Evolutionary conservation across 1,140 invertebrate species (phyloP).

Genomic region (Ceratosolen fusciceps): DNA sequence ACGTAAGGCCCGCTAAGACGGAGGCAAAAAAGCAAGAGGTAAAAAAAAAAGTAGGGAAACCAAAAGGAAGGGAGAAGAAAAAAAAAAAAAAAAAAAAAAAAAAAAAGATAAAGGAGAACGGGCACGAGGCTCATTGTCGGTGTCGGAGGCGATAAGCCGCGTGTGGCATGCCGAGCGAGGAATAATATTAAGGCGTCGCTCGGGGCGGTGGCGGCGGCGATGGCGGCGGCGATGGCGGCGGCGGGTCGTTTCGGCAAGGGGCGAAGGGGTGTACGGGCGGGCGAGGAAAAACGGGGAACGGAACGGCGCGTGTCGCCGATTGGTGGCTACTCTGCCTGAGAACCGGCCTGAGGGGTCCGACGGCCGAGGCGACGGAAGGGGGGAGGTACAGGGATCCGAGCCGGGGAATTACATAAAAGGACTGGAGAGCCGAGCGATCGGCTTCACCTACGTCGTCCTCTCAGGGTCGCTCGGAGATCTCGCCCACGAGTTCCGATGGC

Average conservation of each 20-base stretch:
- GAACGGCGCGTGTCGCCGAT: not conserved
- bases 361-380: too few species aligned
- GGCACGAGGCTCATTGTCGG: too few species aligned
- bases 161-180: not conserved
- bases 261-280: too few species aligned
- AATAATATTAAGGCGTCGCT: too few species aligned
- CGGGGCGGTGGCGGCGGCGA: not conserved
- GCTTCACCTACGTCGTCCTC: slow-evolving; percentile 60
- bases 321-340: not conserved
- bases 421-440: slow-evolving; percentile 56
- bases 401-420: slow-evolving; percentile 63
- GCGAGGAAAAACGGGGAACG: not conserved
- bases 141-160: not conserved
- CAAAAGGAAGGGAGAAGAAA: not conserved
- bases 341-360: not conserved
- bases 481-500: slow-evolving; percentile 53
- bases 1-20: too few species aligned
- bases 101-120: not conserved
- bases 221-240: too few species aligned
- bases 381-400: not conserved
- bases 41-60: too few species aligned
- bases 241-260: too few species aligned
- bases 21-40: too few species aligned
- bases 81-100: not conserved
- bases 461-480: slow-evolving; percentile 59